phyloP scores from a whole-genome alignment of 2,113 vertebrate species.

The Oreochromis niloticus region DNA sequence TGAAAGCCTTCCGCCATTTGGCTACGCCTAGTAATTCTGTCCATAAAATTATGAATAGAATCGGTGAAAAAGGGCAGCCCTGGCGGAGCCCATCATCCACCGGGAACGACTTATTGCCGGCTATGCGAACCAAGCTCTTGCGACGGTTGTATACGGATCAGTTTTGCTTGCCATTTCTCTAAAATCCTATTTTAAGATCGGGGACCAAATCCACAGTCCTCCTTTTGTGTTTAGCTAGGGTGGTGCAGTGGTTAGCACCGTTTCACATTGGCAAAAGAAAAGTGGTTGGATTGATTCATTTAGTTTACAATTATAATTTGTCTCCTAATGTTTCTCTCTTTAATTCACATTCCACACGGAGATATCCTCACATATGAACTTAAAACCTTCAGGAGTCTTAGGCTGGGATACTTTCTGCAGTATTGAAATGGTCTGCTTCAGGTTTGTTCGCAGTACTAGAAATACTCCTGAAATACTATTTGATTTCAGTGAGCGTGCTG shows the following conservation, averaged over 20 bases:
- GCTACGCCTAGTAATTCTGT: neutral
- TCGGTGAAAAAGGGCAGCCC: neutral
- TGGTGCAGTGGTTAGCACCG: neutral
- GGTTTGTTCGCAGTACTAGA: neutral
- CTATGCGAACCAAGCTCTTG: accelerated
- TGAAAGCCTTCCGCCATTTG: neutral
- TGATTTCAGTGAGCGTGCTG: neutral
- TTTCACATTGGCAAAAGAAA: neutral
- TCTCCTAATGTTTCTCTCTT: neutral
- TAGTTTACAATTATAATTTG: neutral
- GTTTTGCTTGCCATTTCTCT: neutral
- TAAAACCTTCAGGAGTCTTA: neutral
- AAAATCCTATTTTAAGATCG: accelerated
- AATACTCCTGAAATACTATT: neutral
- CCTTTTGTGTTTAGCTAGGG: neutral
- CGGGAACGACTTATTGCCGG: neutral
- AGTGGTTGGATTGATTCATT: neutral
- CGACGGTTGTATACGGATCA: neutral
- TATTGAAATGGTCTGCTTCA: neutral
- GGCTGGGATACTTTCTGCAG: neutral
- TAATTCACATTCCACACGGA: neutral
- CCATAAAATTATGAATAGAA: neutral
- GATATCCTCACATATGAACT: neutral
- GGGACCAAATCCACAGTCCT: neutral
- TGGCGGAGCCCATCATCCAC: accelerated